Conservation (phyloP, 1,140 invertebrate species). For the Gryllus bimaculatus region DNA sequence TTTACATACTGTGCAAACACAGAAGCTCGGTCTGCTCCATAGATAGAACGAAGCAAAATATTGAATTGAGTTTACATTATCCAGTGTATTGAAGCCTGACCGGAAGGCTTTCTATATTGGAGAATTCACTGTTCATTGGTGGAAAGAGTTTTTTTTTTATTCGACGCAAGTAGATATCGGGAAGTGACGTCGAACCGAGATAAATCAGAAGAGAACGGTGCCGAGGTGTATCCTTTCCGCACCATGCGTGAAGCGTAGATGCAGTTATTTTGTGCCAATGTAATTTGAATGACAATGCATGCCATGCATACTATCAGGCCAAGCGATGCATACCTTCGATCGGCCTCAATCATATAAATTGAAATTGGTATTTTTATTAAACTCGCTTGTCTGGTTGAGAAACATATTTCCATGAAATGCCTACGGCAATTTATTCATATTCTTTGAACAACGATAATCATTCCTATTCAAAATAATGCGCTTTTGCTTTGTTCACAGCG, state of each 20-base stretch:
- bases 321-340: background rate
- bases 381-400: background rate
- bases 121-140: background rate
- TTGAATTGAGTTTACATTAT: constrained; percentile 1
- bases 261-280: no score
- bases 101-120: background rate
- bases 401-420: no score
- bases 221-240: no score
- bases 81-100: background rate
- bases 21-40: background rate
- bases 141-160: background rate
- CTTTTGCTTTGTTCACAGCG: no score
- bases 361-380: background rate
- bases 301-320: background rate
- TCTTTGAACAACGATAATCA: no score
- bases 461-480: no score
- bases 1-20: background rate
- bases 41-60: background rate
- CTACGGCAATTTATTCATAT: no score
- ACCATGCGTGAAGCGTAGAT: no score
- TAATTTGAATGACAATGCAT: background rate
- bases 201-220: no score
- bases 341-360: background rate
- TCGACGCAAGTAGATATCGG: no score
- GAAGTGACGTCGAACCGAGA: no score